Base-by-base conservation (phyloP, 2,888 invertebrate species). In the Esperia sulphurella region DNA sequence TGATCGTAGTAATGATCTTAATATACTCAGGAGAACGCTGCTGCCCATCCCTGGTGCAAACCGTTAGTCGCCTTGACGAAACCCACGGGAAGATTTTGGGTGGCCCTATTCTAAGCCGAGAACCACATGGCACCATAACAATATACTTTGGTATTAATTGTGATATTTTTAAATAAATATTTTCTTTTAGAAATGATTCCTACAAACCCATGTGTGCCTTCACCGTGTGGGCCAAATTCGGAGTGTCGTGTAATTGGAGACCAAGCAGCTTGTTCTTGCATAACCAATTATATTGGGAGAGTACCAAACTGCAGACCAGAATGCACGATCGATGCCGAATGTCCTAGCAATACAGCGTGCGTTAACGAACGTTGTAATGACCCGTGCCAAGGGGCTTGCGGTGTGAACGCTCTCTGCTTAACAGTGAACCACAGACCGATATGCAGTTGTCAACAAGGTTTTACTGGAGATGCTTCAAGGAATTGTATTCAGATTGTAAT, bases 271-370 rank as follows among this genome's bases (percentile, higher is more conserved):
- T 96, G 96, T 72, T 95, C 96, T 42, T 96, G 96, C 77, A 83
- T 94, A 58, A 90, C 92, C 28, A 94, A 95, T 70, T 96, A 94
- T 71, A 91, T 96, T 43, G 97, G 97, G 52, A 92, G 96, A 59
- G 95, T 97, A 45, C 96, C 96, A 29, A 95, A 95, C 68, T 97
- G 96, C 70, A 91, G 96, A 65, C 95, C 96, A 0, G 96, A 96
- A 79, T 96, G 96, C 71, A 93, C 93, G 3, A 93, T 93, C 54
- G 92, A 94, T 67, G 93, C 94, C 8, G 96, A 96, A 79, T 97
- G 97, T 70, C 92, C 95, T 1, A 94, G 93, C 63, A 94, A 95
- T 69, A 91, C 95, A 52, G 95, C 96, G 49, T 97, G 97, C 68
- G 89, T 93, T 52, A 94, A 95, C 68, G 94, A 95, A 70, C 93